Base-by-base conservation (phyloP, 35 echinoderm and acorn worm genomes). In the Diadema setosum region DNA sequence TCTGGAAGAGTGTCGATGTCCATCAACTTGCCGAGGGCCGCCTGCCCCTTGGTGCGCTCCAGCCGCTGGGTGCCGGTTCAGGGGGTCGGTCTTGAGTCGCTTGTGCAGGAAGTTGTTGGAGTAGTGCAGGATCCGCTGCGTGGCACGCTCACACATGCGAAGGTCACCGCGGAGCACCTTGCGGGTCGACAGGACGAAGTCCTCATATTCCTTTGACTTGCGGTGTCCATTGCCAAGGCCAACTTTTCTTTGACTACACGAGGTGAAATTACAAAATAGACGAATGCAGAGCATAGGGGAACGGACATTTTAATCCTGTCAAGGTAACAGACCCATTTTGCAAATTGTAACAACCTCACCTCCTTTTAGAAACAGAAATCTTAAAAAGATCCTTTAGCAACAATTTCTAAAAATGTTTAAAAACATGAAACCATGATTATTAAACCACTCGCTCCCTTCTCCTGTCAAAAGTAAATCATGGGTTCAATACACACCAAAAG, bases 71-170 rank as follows among this genome's bases (percentile, higher is more conserved):
- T 32, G 83, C 85, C n/a, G 85, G 52, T 80, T 88, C 7, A 76
- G 50, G 35, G 95, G 95, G 41, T 99, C 96, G 4, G 92, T 94
- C 64, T 99, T 99, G n/a, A 99, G 75, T 24, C 83, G 70, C 85
- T 94, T 94, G 75, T 99, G 96, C 52, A 99, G 80, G 80, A 99
- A 99, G 90, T 99, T 99, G 80, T 99, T 99, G 70, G 96, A 99
- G 74, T 99, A 99, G 65, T 89, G 58, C 5, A 99, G 86, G 48
- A 99, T 85, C 30, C 93, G 58, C 67, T 99, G 87, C 42, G 82
- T 86, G 11, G 96, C 96, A 39, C 87, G 85, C 65, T 99, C 96
- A 45, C 96, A 99, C 24, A 99, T 87, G 25, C 94, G 94, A 0
- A 99, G 61, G 18, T 94, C 74, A 17, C 91, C 86, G 18, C 93